Evolutionary conservation across 2,797 vertebrate species (phyloP).

Genomic region (Urosaurus nigricauda): DNA sequence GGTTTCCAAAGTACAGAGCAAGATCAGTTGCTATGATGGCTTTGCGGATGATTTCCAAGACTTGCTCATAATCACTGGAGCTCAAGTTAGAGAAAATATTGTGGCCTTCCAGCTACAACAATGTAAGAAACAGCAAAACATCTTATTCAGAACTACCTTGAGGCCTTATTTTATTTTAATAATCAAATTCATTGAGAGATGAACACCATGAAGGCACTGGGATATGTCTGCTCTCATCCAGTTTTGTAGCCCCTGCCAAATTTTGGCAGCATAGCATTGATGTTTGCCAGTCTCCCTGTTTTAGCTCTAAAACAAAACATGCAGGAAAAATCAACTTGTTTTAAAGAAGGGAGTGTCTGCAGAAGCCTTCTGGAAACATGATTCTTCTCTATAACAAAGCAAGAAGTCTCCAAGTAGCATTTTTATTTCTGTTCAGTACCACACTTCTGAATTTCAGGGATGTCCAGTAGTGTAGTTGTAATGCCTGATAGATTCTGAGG

Average conservation of each 20-base stretch:
- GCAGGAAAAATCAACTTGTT: background rate
- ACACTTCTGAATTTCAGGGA: too few relatives aligned
- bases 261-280: background rate
- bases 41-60: constrained; percentile 98
- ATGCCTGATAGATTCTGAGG: background rate
- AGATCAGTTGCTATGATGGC: constrained; percentile 99
- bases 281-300: background rate
- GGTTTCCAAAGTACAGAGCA: constrained; percentile 96
- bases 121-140: constrained; percentile 93
- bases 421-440: too few relatives aligned
- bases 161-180: constrained; percentile 33
- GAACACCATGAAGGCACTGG: background rate
- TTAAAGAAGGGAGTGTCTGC: background rate
- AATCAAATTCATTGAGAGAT: background rate
- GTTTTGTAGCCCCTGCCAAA: background rate
- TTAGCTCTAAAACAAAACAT: background rate
- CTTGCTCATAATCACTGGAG: constrained; percentile 97
- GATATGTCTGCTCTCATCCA: background rate
- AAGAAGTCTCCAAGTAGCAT: background rate
- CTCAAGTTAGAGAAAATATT: constrained; percentile 99
- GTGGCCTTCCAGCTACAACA: constrained; percentile 99
- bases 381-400: too few relatives aligned
- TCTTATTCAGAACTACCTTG: constrained; percentile 82
- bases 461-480: too few relatives aligned
- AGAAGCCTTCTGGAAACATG: too few relatives aligned